Conservation (phyloP, 1,140 invertebrate species). For the Zaprionus ghesquierei region DNA sequence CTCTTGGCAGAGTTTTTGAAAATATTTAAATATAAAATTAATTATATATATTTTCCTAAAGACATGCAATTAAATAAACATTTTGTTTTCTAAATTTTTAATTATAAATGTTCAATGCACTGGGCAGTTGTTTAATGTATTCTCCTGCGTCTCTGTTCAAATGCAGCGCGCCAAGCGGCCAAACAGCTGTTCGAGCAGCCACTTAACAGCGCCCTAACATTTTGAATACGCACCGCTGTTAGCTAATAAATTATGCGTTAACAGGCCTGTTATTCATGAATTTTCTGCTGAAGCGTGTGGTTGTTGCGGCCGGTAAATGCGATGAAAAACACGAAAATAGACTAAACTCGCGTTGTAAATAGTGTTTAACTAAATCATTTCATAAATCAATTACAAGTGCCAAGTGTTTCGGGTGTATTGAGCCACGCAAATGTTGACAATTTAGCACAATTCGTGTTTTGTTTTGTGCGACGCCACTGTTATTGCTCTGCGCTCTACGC, state of each 20-base stretch:
- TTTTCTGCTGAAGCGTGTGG: constrained; percentile 47
- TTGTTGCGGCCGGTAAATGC: constrained; percentile 46
- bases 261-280: constrained; percentile 44
- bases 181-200: constrained; percentile 27
- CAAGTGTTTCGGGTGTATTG: constrained; percentile 19
- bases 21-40: background rate
- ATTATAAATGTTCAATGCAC: background rate
- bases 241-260: constrained; percentile 23
- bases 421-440: background rate
- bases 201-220: constrained; percentile 9
- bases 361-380: constrained; percentile 9
- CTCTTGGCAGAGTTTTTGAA: too few species aligned
- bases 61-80: background rate
- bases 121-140: background rate
- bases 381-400: constrained; percentile 1
- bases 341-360: constrained; percentile 20
- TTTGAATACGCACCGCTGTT: constrained; percentile 25
- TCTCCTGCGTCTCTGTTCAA: background rate
- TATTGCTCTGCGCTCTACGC: constrained; percentile 27
- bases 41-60: background rate
- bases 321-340: constrained; percentile 31
- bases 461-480: constrained; percentile 38
- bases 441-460: constrained; percentile 13
- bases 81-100: background rate
- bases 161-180: background rate